Evolutionary conservation across 2,113 vertebrate genomes (phyloP), one percentile per base, ranked within the genome.

Genomic region (Atlantisia rogersi): DNA sequence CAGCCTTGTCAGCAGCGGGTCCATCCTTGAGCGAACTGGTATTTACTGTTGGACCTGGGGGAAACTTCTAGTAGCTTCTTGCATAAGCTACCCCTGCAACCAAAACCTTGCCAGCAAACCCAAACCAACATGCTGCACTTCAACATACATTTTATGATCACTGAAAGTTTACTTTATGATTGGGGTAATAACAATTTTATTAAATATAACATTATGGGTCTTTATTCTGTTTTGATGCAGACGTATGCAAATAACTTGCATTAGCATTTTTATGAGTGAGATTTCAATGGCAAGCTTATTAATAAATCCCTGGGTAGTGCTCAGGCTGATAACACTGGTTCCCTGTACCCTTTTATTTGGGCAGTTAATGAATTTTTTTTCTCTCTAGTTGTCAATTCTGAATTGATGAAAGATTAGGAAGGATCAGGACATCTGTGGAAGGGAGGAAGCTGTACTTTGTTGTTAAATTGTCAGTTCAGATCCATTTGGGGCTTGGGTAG

Each of bases 251-350:
- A 96, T 94, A 89, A 82, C 62, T 80, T 63, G 12, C 7, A 92
- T 96, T 96, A 94, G 86, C 92, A 96, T 94, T 94, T 91, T 97
- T 92, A 94, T 86, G 92, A 90, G 55, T 92, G 70, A 94, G 42
- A 93, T 95, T 96, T 96, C 84, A 96, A 78, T 95, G 40, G 46
- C 76, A 96, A 94, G n/a, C 86, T 87, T 95, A 87, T 92, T 87
- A 95, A 95, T 92, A 95, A 94, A 96, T 94, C 95, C 62, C 88
- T 78, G 67, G 37, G 73, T 68, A 80, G 48, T 76, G 63, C 64
- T 95, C 52, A 94, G 37, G 37, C 42, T 84, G 82, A 84, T 82
- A 83, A 77, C 22, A 82, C 74, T 86, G 79, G 28, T 40, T 94
- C 48, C 31, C 14, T 92, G 40, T 94, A 65, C 28, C 25, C 22